Base-by-base conservation (phyloP, 2,113 vertebrate species). In the Mormyrus lacerda region DNA sequence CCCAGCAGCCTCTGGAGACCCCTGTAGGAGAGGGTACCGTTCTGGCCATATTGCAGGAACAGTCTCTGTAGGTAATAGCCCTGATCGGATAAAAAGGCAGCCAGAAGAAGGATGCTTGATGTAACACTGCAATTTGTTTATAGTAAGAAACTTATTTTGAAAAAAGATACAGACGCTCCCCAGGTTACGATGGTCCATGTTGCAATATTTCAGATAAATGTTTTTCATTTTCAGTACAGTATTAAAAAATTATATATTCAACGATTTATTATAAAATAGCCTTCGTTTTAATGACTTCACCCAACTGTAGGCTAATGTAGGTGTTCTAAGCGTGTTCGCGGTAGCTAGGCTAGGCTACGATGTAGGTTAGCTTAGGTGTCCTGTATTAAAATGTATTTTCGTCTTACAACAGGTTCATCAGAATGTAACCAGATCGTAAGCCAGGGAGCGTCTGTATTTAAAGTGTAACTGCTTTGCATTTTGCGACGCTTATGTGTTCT, bases 51-150 rank as follows among this genome's bases (percentile, higher is more conserved):
- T 2, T 93, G 94, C 3, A 95, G 93, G 83, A 97, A 97, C 8
- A 97, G 94, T 87, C 95, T 95, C 90, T 90, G 91, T 88, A 97
- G 92, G 93, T 97, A 97, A 39, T 96, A 96, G 7, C 93, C 95
- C 93, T 96, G 94, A 88, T n/a, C 50, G 87, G 47, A 48, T 8
- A 58, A 21, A 3, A 21, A 35, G 17, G 1, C 42, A 90, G 50
- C 65, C 39, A 79, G 6, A 76, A 39, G 31, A 76, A 42, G 39
- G 15, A 5, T 3, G 50, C 73, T 42, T 61, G n/a, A n/a, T 79
- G 4, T 27, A 69, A 69, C 61, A 69, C 10, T 69, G 61, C 61
- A 65, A 11, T 27, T 69, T 31, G 61, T 11, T 31, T 69, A 31
- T 13, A 69, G 8, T 27, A 13, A 27, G 3, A 27, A 65, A 27